Base-by-base conservation (phyloP, 2,797 vertebrate species). In the Galagoides demidoff region DNA sequence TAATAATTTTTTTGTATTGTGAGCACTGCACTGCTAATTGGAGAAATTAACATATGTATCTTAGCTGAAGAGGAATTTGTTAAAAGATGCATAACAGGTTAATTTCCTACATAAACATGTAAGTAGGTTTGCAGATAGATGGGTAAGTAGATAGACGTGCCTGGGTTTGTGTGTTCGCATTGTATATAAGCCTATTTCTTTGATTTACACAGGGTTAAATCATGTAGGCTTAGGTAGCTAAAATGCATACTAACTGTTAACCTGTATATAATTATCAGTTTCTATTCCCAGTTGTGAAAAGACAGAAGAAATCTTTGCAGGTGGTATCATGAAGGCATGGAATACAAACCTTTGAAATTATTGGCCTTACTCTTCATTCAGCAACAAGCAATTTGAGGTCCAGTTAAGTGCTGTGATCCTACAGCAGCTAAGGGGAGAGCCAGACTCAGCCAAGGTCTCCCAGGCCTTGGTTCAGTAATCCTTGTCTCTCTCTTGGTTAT, bases 41-140 rank as follows among this genome's bases (percentile, higher is more conserved):
- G 39, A 87, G 79, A 94, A 94, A 93, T 86, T 82, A 70, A 49
- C 22, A 31, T 55, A 43, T 43, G 39, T 52, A 29, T 23, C 49
- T 91, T 86, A 59, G 43, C 19, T 49, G n/a, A 85, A 90, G 14
- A 89, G 20, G 23, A 95, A 57, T 88, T 85, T 34, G 49, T 73
- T 86, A 49, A 52, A 92, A 52, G 29, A 34, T 45, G 23, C 11
- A 27, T 86, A 68, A 61, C 9, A 59, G 92, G 76, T 78, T 85
- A 82, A 78, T 73, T 73, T 29, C 7, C 4, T 31, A 92, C 19
- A 85, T 49, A 85, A 3, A 59, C 52, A 85, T 34, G 52, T 43
- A 29, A 76, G 14, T 45, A 39, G 9, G 31, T 23, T 29, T 16
- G 43, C 8, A 78, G 27, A 23, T 34, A 90, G 19, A 27, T 11